Conservation (phyloP, 2,888 invertebrate genomes). For the Leptinotarsa haldemani region DNA sequence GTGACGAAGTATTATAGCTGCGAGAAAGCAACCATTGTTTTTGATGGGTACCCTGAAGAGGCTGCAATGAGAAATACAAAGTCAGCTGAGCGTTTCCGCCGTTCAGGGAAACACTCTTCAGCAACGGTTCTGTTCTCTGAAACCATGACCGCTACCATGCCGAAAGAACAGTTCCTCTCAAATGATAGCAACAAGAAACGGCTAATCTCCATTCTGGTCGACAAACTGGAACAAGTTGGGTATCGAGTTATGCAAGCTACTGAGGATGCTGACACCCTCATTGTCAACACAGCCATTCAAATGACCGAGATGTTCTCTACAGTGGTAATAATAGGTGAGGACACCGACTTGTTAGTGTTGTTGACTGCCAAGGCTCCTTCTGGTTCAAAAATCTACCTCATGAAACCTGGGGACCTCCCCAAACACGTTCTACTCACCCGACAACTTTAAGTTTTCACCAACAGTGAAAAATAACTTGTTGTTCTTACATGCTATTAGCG, state of each 20-base stretch:
- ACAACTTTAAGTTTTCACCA: slow-evolving; percentile 20
- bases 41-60: slow-evolving; percentile 20
- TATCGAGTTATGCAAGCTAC: slow-evolving; percentile 12
- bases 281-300: slow-evolving; percentile 25
- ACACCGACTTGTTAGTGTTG: slow-evolving; percentile 17
- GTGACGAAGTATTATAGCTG: slow-evolving; percentile 3
- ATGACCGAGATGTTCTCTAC: slow-evolving; percentile 19
- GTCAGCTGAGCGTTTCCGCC: slow-evolving; percentile 28
- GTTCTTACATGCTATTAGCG: not conserved
- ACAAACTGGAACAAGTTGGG: slow-evolving; percentile 12
- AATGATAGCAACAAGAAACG: slow-evolving; percentile 25
- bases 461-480: not conserved
- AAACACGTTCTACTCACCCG: slow-evolving; percentile 27
- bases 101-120: slow-evolving; percentile 26
- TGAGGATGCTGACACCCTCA: slow-evolving; percentile 18
- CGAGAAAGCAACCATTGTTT: slow-evolving; percentile 9
- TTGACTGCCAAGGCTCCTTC: slow-evolving; percentile 25
- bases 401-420: slow-evolving; percentile 25
- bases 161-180: slow-evolving; percentile 22
- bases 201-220: slow-evolving; percentile 13
- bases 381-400: slow-evolving; percentile 25
- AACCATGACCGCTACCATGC: slow-evolving; percentile 23
- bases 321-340: slow-evolving; percentile 24
- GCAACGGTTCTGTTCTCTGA: slow-evolving; percentile 28
- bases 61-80: slow-evolving; percentile 6